A percentile compares a stretch with the other conserved stretches of the same genome.
Evolutionary conservation across 2,888 invertebrate genomes (phyloP).

Genomic region (Ptychoptera albimana): DNA sequence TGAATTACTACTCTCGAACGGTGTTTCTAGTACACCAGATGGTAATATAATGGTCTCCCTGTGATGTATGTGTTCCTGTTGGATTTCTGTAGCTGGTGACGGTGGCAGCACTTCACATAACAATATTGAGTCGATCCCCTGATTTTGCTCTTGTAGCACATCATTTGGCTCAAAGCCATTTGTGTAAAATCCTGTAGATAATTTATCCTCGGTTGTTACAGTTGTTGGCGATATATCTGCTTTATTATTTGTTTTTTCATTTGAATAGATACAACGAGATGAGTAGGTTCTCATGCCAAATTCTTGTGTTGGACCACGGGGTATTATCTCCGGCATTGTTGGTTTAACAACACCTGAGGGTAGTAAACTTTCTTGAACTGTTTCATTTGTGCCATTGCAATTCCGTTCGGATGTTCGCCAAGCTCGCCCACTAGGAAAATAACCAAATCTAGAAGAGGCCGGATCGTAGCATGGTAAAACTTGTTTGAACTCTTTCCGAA

Average conservation of each 20-base stretch:
- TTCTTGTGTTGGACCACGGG: neutral
- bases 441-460: neutral
- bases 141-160: neutral
- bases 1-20: slow-evolving; percentile 8
- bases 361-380: slow-evolving; percentile 49
- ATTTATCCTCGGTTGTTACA: neutral
- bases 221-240: slow-evolving; percentile 1
- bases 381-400: slow-evolving; percentile 62
- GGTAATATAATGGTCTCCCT: slow-evolving; percentile 10
- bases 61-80: slow-evolving; percentile 3
- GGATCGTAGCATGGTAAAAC: slow-evolving; percentile 35
- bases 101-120: slow-evolving; percentile 4
- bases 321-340: slow-evolving; percentile 16
- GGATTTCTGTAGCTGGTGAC: slow-evolving; percentile 1
- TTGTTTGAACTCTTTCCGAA: slow-evolving; percentile 71
- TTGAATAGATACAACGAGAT: slow-evolving; percentile 3
- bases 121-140: slow-evolving; percentile 4
- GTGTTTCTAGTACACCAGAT: slow-evolving; percentile 11
- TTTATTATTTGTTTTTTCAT: slow-evolving; percentile 12
- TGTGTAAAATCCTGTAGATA: too few species aligned
- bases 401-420: slow-evolving; percentile 39
- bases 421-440: neutral
- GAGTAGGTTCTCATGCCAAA: neutral
- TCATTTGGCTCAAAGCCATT: too few species aligned
- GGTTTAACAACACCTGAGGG: slow-evolving; percentile 38